Conservation (phyloP, 2,113 vertebrate genomes). For the Cottus gobio region DNA sequence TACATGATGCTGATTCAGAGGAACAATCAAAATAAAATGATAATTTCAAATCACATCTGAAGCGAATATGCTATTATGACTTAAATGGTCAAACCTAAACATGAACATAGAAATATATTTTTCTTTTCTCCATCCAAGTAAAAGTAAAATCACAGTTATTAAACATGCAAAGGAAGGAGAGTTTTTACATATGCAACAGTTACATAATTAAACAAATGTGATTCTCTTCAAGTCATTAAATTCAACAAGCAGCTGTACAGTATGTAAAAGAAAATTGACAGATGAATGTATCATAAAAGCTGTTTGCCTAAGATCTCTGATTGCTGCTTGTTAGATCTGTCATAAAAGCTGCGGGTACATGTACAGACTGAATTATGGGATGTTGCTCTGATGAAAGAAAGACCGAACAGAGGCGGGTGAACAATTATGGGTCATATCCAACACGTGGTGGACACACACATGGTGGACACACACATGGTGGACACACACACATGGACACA, state of each 20-base stretch:
- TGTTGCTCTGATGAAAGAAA: slow-evolving; percentile 16
- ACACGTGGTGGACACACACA: neutral
- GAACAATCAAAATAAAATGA: neutral
- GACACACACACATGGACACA: neutral
- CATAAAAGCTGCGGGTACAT: slow-evolving; percentile 19
- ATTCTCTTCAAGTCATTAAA: neutral
- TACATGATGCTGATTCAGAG: neutral
- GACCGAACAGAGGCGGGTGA: neutral
- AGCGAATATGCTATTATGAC: neutral
- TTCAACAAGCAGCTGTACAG: neutral
- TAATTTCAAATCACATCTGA: neutral
- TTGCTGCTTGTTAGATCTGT: slow-evolving; percentile 51
- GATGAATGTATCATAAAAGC: neutral
- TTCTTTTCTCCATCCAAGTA: neutral
- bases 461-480: too few relatives aligned
- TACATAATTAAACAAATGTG: neutral
- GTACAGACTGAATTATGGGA: slow-evolving; percentile 24
- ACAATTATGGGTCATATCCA: neutral
- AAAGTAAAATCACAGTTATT: neutral
- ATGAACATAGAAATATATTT: neutral
- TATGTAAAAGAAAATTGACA: neutral
- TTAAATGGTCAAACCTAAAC: neutral
- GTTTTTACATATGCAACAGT: neutral
- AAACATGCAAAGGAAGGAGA: neutral
- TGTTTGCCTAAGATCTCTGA: slow-evolving; percentile 11